Evolutionary conservation across 1,140 invertebrate species (phyloP), one percentile per base, ranked within the genome.

Genomic region (Mya arenaria): DNA sequence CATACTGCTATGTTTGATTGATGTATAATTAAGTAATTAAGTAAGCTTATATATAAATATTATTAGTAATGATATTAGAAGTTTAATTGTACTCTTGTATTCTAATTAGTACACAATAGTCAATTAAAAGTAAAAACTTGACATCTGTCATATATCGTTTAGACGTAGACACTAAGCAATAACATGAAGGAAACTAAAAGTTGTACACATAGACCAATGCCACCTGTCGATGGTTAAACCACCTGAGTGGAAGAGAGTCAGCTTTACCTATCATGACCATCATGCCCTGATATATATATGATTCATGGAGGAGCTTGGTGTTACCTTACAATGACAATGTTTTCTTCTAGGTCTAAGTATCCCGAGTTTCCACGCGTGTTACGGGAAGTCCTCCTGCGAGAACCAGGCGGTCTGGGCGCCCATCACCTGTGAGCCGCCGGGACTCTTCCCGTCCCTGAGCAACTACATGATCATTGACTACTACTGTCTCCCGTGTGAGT

Each of bases 381-480:
- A 62, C 13, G 55, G 56, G n/a, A n/a, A 63, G 36, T n/a, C 19
- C 19, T 17, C 25, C 0, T 75, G 73, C 62, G 8, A 4, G 1
- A 58, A 58, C 13, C 73, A n/a, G n/a, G 60, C 36, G 39, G 62
- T 75, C n/a, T 37, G 73, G 5, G 73, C 62, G 13, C 23, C 28
- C 5, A 34, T 37, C 10, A 75, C 41, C 10, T 75, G 73, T 63
- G 8, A 36, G 13, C 2, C 1, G 4, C 10, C 5, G 4, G 39
- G 15, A 15, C 36, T n/a, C 1, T 75, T 63, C 44, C 39, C 55
- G 1, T 17, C 48, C 48, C 48, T 63, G 0, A 75, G 73, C 30
- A 75, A 75, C 30, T 65, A 75, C 34, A 75, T 75, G 73, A 37
- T 75, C 5, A 23, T 75, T 15, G 73, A 75, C 36, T 75, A 63